Evolutionary conservation across 2,888 invertebrate species (phyloP).

Genomic region (Agrypnus murinus): DNA sequence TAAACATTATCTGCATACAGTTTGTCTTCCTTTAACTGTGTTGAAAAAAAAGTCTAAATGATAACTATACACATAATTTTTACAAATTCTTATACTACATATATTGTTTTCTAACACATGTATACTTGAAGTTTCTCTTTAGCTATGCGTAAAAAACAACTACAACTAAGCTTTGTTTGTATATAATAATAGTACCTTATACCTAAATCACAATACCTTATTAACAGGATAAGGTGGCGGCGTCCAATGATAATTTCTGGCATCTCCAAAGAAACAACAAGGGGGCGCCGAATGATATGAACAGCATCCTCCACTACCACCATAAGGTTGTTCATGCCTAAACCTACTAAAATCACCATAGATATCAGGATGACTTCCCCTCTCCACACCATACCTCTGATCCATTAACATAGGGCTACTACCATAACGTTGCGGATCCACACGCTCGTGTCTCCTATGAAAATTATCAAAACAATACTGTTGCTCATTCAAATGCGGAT

Average conservation of each 20-base stretch:
- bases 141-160: too few relatives aligned
- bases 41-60: too few relatives aligned
- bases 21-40: too few relatives aligned
- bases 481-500: slow-evolving; percentile 57
- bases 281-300: slow-evolving; percentile 66
- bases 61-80: too few relatives aligned
- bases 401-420: slow-evolving; percentile 71
- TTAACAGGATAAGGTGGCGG: slow-evolving; percentile 61
- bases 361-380: slow-evolving; percentile 70
- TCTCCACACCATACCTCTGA: slow-evolving; percentile 56
- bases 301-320: too few relatives aligned
- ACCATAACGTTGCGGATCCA: slow-evolving; percentile 71
- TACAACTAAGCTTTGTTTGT: too few relatives aligned
- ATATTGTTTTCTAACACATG: too few relatives aligned
- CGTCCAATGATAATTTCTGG: slow-evolving; percentile 66
- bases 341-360: slow-evolving; percentile 63
- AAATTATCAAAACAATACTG: slow-evolving; percentile 73
- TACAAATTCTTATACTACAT: too few relatives aligned
- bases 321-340: slow-evolving; percentile 56
- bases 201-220: too few relatives aligned
- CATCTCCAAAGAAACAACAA: slow-evolving; percentile 66
- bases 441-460: slow-evolving; percentile 74
- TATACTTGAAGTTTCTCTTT: too few relatives aligned
- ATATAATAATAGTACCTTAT: too few relatives aligned
- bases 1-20: too few relatives aligned